These are phyloP conservation scores for Olivierus martensii DNA, from an alignment of 1,140 invertebrate genomes.

Conservation along the genomic window DNA sequence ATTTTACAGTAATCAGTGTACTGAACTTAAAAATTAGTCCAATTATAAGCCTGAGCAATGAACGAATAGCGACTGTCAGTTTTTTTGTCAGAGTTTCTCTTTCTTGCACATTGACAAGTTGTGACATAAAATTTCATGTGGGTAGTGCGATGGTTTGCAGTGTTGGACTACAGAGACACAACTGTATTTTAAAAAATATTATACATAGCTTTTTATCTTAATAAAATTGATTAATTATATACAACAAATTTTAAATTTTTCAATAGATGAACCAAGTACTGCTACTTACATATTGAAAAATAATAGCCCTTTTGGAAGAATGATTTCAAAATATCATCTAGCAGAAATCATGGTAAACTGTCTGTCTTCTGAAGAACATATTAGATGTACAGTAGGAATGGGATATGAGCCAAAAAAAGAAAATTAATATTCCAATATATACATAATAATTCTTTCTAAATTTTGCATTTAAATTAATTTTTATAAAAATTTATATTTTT, in stretches of 20 bases:
- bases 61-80: no score
- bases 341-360: slow-evolving; percentile 57
- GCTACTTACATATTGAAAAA: slow-evolving; percentile 39
- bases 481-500: no score
- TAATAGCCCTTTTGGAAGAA: slow-evolving; percentile 44
- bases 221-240: not conserved
- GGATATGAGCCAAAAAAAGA: slow-evolving; percentile 6
- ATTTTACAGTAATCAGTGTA: no score
- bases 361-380: slow-evolving; percentile 29
- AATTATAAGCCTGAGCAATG: no score
- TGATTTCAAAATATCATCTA: slow-evolving; percentile 57
- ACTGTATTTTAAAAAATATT: not conserved
- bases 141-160: no score
- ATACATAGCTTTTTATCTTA: not conserved
- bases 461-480: no score
- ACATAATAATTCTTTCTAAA: no score
- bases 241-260: not conserved
- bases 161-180: not conserved
- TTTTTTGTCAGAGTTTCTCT: no score
- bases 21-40: no score
- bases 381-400: slow-evolving; percentile 16
- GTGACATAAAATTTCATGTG: no score
- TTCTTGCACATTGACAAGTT: no score
- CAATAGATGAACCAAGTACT: slow-evolving; percentile 19
- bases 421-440: no score